Base-by-base conservation (phyloP, 2,113 vertebrate genomes). In the Apus apus region DNA sequence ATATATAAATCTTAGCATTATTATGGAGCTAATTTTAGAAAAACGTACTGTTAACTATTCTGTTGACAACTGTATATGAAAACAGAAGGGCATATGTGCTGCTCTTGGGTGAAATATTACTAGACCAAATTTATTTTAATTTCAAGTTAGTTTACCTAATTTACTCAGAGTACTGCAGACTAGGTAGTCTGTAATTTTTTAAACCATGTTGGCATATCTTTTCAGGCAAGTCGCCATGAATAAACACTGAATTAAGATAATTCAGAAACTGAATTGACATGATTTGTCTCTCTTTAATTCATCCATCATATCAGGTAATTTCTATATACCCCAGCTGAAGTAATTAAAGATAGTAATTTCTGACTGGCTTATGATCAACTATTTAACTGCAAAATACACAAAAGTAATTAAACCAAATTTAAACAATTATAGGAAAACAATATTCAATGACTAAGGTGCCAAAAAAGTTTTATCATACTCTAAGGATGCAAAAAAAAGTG, bases 381-480 rank as follows among this genome's bases (percentile, higher is more conserved):
- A 93, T 95, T 94, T 89, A 94, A 91, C 89, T 64, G 61, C 56
- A 96, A 97, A 97, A 96, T 68, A 62, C 73, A 94, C 89, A 95
- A 84, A 97, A 95, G 79, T 97, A 97, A 98, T 97, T 98, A 97
- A 97, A 71, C n/a, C 50, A 97, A 94, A 95, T 94, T 96, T 93
- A 97, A 97, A 97, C 92, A 94, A 94, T 97, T 97, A 94, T 68
- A 94, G 92, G 97, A 96, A 97, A 97, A 89, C 87, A 96, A 93
- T 95, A 94, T 94, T 97, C 92, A 97, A 94, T 97, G 97, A 97
- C 61, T 32, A 50, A 94, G 74, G 90, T 86, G 86, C 92, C 96
- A 94, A 98, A 98, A 98, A 98, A 97, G 78, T 98, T 98, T 97
- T 97, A 96, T 93, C 3, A 1, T 94, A 96, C 97, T 90, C 95